Evolutionary conservation across 2,797 vertebrate genomes (phyloP).

Genomic region (Peromyscus aztecus): DNA sequence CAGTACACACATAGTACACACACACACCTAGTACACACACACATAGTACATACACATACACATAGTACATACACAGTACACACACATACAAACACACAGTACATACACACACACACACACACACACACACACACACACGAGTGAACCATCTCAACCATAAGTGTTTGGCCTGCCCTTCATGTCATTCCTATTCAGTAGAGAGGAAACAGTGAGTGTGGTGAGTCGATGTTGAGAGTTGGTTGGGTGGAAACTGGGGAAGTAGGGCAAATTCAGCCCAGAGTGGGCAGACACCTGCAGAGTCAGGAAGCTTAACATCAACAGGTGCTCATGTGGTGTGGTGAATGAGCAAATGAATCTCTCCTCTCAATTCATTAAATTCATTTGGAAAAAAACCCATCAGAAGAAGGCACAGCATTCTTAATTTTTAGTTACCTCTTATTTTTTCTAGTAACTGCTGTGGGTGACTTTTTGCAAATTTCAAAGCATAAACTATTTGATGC

Average conservation of each 20-base stretch:
- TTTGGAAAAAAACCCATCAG: neutral
- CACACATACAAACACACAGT: neutral
- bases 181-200: too few species aligned
- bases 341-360: neutral
- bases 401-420: neutral
- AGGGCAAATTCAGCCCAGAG: neutral
- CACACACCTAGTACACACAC: neutral
- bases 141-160: neutral
- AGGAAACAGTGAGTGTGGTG: too few species aligned
- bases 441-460: neutral
- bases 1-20: neutral
- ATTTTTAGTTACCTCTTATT: neutral
- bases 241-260: neutral
- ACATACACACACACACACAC: neutral
- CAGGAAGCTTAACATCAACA: neutral
- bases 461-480: neutral
- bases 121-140: neutral
- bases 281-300: neutral
- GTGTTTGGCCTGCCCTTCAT: accelerated
- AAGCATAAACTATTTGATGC: neutral
- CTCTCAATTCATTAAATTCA: neutral
- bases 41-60: neutral
- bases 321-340: neutral
- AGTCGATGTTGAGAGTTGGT: neutral
- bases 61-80: neutral